Evolutionary conservation across 2,888 invertebrate species (phyloP).

Genomic region (Dolichopus griseipennis): DNA sequence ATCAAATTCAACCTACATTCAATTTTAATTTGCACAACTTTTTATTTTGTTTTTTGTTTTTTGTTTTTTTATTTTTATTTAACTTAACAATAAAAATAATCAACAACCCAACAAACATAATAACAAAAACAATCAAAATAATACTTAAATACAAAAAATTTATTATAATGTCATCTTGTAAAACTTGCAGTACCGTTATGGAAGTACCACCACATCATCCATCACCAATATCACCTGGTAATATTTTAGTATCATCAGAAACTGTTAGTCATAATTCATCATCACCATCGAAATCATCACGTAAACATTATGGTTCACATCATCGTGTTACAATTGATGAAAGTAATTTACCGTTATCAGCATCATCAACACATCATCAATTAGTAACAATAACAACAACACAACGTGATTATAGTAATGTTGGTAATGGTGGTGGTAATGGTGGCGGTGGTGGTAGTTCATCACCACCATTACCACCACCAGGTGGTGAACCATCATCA

Average conservation of each 20-base stretch:
- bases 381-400: constrained; percentile 19
- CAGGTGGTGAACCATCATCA: constrained; percentile 33
- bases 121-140: not conserved
- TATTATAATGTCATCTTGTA: constrained; percentile 17
- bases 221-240: constrained; percentile 64
- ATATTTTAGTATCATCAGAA: constrained; percentile 66
- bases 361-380: constrained; percentile 34
- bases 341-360: constrained; percentile 35
- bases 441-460: constrained; percentile 24
- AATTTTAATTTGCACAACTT: not conserved
- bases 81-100: no score
- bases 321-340: constrained; percentile 44
- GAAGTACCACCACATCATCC: constrained; percentile 48
- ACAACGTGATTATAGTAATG: constrained; percentile 12
- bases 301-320: constrained; percentile 35
- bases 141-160: not conserved
- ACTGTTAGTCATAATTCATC: constrained; percentile 61
- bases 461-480: constrained; percentile 32
- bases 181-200: constrained; percentile 24
- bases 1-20: constrained; percentile 1
- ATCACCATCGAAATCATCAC: constrained; percentile 45
- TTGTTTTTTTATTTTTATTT: not conserved
- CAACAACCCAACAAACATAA: not conserved
- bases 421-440: not conserved
- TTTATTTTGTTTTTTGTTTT: not conserved